A percentile compares a stretch with the other conserved stretches of the same genome.
Evolutionary conservation across 2,888 invertebrate genomes (phyloP).

Genomic region (Nesidiocoris tenuis): DNA sequence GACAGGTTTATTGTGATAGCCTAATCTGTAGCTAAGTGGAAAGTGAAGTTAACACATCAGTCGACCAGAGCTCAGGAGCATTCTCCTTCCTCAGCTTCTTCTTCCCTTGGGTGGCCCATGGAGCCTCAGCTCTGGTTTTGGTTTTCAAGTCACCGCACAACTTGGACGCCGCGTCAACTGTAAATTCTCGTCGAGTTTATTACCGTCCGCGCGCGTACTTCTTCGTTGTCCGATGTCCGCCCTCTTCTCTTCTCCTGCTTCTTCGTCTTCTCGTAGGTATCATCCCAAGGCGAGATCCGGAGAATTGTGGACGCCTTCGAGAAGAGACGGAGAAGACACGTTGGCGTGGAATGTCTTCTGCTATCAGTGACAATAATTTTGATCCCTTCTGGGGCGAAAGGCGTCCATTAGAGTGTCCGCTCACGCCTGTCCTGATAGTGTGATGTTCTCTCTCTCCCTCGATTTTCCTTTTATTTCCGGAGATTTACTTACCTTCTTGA

Average conservation of each 20-base stretch:
- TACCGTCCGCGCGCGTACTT: not conserved
- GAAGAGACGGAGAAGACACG: not conserved
- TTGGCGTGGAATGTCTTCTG: conserved; percentile 25
- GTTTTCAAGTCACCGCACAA: not conserved
- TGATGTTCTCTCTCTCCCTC: too few species aligned
- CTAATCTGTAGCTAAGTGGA: conserved; percentile 48
- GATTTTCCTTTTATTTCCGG: too few species aligned
- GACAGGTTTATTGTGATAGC: conserved; percentile 46
- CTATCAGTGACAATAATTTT: conserved; percentile 40
- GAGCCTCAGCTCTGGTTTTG: conserved; percentile 2
- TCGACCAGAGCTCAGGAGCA: not conserved
- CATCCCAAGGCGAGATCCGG: too few species aligned
- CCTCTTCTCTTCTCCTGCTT: not conserved
- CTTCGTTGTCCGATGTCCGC: not conserved
- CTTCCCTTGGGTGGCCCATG: not conserved
- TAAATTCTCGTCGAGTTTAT: conserved; percentile 38
- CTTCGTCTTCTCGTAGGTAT: not conserved
- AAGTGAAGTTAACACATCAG: conserved; percentile 46
- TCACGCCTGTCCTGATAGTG: too few species aligned
- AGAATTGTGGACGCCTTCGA: not conserved
- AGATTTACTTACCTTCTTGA: too few species aligned
- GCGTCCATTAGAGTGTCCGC: conserved; percentile 27
- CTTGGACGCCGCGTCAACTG: conserved; percentile 18
- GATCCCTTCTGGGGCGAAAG: conserved; percentile 24
- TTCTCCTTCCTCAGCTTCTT: not conserved